Conservation (phyloP, 2,797 vertebrate genomes). For the Poecilia picta region DNA sequence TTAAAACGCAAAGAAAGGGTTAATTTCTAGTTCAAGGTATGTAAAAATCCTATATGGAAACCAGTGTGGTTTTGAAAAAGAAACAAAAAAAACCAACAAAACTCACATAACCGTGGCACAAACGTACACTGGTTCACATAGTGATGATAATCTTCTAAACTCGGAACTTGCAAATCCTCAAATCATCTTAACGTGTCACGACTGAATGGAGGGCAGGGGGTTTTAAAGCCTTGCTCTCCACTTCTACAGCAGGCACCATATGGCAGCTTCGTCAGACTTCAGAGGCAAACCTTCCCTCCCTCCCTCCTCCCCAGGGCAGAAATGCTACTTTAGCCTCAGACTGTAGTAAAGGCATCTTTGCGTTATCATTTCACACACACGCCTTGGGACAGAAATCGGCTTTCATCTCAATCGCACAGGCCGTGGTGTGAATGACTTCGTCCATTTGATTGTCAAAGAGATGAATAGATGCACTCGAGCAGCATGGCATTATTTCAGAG, state of each 20-base stretch:
- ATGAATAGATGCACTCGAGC: constrained; percentile 43
- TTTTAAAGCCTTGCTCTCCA: constrained; percentile 28
- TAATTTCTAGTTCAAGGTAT: background rate
- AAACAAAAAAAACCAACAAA: background rate
- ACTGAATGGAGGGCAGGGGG: constrained; percentile 6
- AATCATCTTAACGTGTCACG: constrained; percentile 51
- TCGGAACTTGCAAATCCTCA: constrained; percentile 55
- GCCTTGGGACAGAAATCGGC: background rate
- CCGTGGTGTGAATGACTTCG: background rate
- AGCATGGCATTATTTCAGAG: constrained; percentile 18
- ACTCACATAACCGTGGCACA: background rate
- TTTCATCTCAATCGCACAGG: background rate
- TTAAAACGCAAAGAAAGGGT: background rate
- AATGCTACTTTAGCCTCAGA: constrained; percentile 9
- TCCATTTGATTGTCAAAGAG: background rate
- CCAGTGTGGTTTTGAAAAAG: background rate
- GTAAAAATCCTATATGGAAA: background rate
- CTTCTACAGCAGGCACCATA: constrained; percentile 37
- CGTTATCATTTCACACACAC: background rate
- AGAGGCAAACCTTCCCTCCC: constrained; percentile 5
- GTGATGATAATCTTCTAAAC: constrained; percentile 50
- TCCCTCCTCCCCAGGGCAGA: background rate
- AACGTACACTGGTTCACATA: constrained; percentile 26
- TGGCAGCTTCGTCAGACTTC: constrained; percentile 31
- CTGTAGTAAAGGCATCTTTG: constrained; percentile 3